Conservation (phyloP, 2,113 vertebrate genomes). For the Columba livia region DNA sequence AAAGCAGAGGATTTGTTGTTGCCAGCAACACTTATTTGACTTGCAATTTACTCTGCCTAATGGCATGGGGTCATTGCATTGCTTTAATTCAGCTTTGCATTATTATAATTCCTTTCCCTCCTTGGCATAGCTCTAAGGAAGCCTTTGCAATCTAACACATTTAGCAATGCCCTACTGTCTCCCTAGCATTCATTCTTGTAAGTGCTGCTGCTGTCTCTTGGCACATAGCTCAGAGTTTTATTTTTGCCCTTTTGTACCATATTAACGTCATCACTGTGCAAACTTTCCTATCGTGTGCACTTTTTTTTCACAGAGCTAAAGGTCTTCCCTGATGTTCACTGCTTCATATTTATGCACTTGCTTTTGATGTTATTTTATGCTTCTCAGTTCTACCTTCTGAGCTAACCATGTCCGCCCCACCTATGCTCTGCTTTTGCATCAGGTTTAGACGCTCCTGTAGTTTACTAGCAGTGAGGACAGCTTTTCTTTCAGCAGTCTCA, state of each 20-base stretch:
- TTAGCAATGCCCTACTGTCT: slow-evolving; percentile 6
- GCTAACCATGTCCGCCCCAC: neutral
- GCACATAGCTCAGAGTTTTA: slow-evolving; percentile 7
- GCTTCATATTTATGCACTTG: neutral
- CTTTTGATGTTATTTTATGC: neutral
- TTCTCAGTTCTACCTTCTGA: neutral
- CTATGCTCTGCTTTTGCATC: neutral
- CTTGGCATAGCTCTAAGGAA: slow-evolving; percentile 14
- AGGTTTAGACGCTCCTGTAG: neutral
- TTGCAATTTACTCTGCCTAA: slow-evolving; percentile 15
- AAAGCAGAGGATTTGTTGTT: neutral
- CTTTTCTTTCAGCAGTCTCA: slow-evolving; percentile 28
- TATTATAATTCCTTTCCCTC: slow-evolving; percentile 29
- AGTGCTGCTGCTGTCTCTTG: slow-evolving; percentile 19
- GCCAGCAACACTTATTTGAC: neutral
- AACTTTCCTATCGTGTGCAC: neutral
- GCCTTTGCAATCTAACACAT: slow-evolving; percentile 21
- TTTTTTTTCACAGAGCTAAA: slow-evolving; percentile 28
- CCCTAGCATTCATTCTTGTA: neutral
- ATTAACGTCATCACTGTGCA: neutral
- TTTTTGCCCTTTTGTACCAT: slow-evolving; percentile 29
- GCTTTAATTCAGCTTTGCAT: slow-evolving; percentile 24
- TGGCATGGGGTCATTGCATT: neutral
- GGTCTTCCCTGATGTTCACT: neutral
- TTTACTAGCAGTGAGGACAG: neutral